Percentiles rank a stretch among this genome's conserved stretches.
These are phyloP conservation scores for Petrolisthes cinctipes DNA, from an alignment of 2,888 invertebrate genomes.

Conservation along the genomic window DNA sequence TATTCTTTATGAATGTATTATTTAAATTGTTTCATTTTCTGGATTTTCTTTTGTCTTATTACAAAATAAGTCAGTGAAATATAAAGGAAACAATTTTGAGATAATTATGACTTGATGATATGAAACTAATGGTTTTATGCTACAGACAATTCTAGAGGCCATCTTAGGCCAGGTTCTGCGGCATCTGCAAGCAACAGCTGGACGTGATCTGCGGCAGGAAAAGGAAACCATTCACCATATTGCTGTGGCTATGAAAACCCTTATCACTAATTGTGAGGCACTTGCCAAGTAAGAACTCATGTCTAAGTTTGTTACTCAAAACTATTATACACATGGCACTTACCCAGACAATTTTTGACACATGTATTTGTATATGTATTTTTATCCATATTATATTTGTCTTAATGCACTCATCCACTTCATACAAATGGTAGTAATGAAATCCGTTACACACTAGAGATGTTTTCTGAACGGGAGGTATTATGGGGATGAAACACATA, in stretches of 20 bases:
- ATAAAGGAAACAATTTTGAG: background rate
- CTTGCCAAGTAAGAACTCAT: slow-evolving; percentile 82
- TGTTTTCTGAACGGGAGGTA: no score
- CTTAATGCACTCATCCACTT: no score
- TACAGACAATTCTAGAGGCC: slow-evolving; percentile 84
- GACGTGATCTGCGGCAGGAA: slow-evolving; percentile 92
- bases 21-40: background rate
- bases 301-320: no score
- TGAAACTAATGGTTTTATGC: background rate
- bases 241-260: slow-evolving; percentile 92
- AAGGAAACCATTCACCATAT: slow-evolving; percentile 92
- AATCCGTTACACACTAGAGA: no score
- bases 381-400: no score
- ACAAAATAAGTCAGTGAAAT: background rate
- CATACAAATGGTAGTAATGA: no score
- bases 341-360: no score
- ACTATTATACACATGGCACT: no score
- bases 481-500: no score
- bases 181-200: slow-evolving; percentile 86
- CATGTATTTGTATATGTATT: no score
- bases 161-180: slow-evolving; percentile 95
- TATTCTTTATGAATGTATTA: background rate
- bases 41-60: background rate
- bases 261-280: slow-evolving; percentile 96
- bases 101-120: no score